Conservation (phyloP, 1,140 invertebrate species). For the Chymomyza costata region DNA sequence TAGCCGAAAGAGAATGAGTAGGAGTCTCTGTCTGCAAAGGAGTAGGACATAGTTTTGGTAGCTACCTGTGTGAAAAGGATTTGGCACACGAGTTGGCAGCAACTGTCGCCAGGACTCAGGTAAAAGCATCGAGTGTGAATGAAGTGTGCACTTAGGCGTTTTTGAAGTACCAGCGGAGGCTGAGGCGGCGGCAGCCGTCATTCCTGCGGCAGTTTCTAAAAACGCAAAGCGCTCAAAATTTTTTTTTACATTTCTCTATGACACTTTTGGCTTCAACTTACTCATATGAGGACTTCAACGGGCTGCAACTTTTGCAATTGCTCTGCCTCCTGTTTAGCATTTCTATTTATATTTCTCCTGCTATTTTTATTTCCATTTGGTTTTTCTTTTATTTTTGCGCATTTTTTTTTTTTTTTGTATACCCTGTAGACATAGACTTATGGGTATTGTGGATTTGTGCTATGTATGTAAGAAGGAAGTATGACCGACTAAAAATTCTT, state of each 20-base stretch:
- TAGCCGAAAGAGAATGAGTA: slow-evolving; percentile 10
- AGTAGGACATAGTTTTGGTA: slow-evolving; percentile 21
- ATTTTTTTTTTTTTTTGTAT: too few species aligned
- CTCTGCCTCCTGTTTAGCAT: too few species aligned
- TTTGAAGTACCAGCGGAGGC: slow-evolving; percentile 42
- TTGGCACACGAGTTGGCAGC: background rate
- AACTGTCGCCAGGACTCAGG: slow-evolving; percentile 11
- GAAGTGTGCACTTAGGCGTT: slow-evolving; percentile 65
- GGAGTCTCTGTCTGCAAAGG: too few species aligned
- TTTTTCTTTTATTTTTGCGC: too few species aligned
- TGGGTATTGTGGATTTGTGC: too few species aligned
- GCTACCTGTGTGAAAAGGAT: background rate
- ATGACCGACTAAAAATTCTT: too few species aligned
- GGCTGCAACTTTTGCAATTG: slow-evolving; percentile 23
- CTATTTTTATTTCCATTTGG: too few species aligned
- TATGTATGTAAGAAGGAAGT: too few species aligned
- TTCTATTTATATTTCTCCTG: too few species aligned
- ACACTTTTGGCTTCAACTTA: slow-evolving; percentile 63
- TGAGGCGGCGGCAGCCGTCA: background rate
- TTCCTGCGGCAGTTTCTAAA: background rate
- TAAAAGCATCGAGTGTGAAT: slow-evolving; percentile 69
- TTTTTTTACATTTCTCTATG: slow-evolving; percentile 52
- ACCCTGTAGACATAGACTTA: too few species aligned
- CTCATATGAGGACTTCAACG: slow-evolving; percentile 27
- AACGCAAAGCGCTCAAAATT: slow-evolving; percentile 44